phyloP scores from a whole-genome alignment of 2,888 invertebrate species.

The Pammene aurita region DNA sequence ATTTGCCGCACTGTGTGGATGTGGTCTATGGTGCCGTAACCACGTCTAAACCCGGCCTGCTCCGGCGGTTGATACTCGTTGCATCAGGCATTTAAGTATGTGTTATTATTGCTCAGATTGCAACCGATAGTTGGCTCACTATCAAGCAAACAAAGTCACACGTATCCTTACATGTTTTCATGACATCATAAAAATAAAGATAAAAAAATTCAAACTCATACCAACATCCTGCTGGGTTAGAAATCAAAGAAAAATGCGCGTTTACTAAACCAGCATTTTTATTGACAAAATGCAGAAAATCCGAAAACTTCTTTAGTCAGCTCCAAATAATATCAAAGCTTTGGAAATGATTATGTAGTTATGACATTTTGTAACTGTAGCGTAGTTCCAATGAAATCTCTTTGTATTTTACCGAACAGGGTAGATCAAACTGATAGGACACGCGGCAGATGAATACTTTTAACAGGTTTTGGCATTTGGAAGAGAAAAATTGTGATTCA shows the following conservation, averaged over 20 bases:
- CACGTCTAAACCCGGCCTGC: no score
- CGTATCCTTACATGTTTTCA: no score
- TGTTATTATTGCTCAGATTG: no score
- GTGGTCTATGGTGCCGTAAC: no score
- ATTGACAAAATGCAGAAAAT: not conserved
- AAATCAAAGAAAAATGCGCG: not conserved
- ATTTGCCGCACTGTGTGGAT: no score
- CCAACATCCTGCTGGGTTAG: not conserved
- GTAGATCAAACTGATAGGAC: conserved; percentile 3
- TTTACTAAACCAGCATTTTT: not conserved
- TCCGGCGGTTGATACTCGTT: no score
- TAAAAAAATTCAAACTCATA: no score
- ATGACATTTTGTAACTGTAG: not conserved
- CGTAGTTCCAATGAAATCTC: not conserved
- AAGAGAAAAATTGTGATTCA: not conserved
- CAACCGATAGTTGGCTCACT: no score
- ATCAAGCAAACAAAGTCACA: no score
- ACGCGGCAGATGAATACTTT: not conserved
- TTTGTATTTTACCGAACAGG: not conserved
- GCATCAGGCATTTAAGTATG: no score
- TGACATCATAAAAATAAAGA: no score
- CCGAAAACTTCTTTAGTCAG: not conserved
- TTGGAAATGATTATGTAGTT: not conserved
- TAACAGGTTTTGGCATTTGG: not conserved
- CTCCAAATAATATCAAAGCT: not conserved